Evolutionary conservation across 2,797 vertebrate species (phyloP).

Genomic region (Erpetoichthys calabaricus): DNA sequence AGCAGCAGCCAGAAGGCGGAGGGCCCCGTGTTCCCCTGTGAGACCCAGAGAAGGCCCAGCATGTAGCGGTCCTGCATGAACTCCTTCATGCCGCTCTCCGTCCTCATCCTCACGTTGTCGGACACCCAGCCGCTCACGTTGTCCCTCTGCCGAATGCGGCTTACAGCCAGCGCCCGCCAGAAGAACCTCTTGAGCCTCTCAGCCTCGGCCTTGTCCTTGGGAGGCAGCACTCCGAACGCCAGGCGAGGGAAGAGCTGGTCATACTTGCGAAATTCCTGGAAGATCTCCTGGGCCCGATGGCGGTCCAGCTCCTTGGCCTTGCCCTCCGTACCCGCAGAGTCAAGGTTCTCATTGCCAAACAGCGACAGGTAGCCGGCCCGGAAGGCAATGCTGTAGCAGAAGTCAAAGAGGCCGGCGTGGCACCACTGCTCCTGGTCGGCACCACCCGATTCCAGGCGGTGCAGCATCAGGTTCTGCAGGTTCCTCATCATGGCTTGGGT

Average conservation of each 20-base stretch:
- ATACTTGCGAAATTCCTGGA: slow-evolving; percentile 35
- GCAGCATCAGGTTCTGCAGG: slow-evolving; percentile 28
- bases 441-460: neutral
- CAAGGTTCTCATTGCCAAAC: slow-evolving; percentile 24
- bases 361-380: slow-evolving; percentile 42
- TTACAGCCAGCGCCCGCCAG: slow-evolving; percentile 29
- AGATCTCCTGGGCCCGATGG: slow-evolving; percentile 27
- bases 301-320: slow-evolving; percentile 24
- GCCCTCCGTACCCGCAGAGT: neutral
- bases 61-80: slow-evolving; percentile 1
- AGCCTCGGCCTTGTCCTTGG: slow-evolving; percentile 33
- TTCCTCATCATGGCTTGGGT: slow-evolving; percentile 31
- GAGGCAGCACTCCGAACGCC: slow-evolving; percentile 28
- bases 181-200: slow-evolving; percentile 36
- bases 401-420: slow-evolving; percentile 40
- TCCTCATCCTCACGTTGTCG: slow-evolving; percentile 24
- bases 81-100: accelerated
- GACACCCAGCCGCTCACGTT: slow-evolving; percentile 43
- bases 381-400: slow-evolving; percentile 43
- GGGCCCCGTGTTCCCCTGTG: slow-evolving; percentile 6
- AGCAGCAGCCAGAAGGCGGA: slow-evolving; percentile 11
- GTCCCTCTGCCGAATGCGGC: slow-evolving; percentile 22
- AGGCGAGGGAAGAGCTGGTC: slow-evolving; percentile 44
- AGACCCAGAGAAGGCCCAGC: slow-evolving; percentile 7
- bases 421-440: slow-evolving; percentile 24